Evolutionary conservation across 30 jellyfish, hydroid and myxozoan species (phyloP).

Genomic region (Hydractinia echinata): DNA sequence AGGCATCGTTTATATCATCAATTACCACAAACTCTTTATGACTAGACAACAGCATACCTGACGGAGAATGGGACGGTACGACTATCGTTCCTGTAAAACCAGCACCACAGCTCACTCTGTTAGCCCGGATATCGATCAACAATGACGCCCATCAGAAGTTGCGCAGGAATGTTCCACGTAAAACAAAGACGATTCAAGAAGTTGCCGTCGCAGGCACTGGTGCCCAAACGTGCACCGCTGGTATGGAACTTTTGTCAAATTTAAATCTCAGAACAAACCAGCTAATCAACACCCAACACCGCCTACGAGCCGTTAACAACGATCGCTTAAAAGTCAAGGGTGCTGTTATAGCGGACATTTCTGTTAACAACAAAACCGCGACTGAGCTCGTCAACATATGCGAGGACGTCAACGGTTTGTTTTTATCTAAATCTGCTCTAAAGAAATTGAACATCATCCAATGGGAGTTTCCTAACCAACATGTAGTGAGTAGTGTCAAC

Average conservation of each 20-base stretch:
- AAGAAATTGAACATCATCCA: conserved; percentile 29
- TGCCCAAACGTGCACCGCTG: conserved; percentile 30
- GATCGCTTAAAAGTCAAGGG: background rate
- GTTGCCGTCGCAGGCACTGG: conserved; percentile 30
- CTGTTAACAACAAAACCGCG: conserved; percentile 6
- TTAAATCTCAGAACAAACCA: background rate
- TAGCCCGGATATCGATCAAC: no score
- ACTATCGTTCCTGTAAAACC: no score
- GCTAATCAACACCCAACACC: conserved; percentile 24
- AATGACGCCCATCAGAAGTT: no score
- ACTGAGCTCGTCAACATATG: conserved; percentile 20
- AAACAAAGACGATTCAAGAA: background rate
- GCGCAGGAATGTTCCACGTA: no score
- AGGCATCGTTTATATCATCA: no score
- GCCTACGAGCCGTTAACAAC: conserved; percentile 18
- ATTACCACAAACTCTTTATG: no score
- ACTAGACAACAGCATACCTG: no score
- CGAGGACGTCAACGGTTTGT: conserved; percentile 24
- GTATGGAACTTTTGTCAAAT: conserved; percentile 5
- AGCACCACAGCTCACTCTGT: no score
- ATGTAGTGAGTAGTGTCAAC: no score
- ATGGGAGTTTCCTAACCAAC: background rate
- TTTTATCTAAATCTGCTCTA: conserved; percentile 24
- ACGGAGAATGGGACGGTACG: no score
- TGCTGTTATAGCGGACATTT: background rate